Evolutionary conservation across 2,888 invertebrate species (phyloP), one percentile per base, ranked within the genome.

Genomic region (Oxyteleia sp.): DNA sequence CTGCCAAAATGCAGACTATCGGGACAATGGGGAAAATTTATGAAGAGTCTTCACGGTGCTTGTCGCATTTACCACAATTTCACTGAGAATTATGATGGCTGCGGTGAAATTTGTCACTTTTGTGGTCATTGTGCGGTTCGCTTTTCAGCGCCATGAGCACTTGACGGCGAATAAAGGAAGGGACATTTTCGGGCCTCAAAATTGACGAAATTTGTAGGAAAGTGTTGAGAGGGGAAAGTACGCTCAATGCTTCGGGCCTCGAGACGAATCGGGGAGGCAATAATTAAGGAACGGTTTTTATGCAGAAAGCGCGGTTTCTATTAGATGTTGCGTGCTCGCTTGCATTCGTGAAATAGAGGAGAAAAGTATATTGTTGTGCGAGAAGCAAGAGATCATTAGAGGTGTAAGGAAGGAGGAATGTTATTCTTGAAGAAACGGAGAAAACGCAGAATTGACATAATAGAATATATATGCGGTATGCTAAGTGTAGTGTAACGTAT

Each of bases 11-110:
- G 71, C 38, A n/a, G n/a, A n/a, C n/a, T n/a, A 11, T 38, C 16
- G 35, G 63, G 2, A 78, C 63, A 64, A 63, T 71, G 57, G 4
- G 85, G 86, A 20, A 74, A 68, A 80, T 72, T 74, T 74, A 74
- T 59, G 68, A 45, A 29, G 26, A 23, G 18, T n/a, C 26, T 23
- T 66, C 26, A 45, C 32, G 64, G 51, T 26, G 18, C 45, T 63
- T 55, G 63, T 69, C 43, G 4, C 1, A 53, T 35, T 74, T 59
- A 81, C 66, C 74, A 69, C 80, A 72, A 49, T 63, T 69, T 75
- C 57, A 63, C 63, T 51, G 26, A 23, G 8, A 63, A 23, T 63
- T 69, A 63, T 75, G 43, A 81, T 81, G 75, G 57, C 18, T 74
- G 68, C 32, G 81, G 81, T 74, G 63, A 63, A 74, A 81, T 74